These are phyloP conservation scores for Sminthurides aquaticus DNA, from an alignment of 2,888 invertebrate species.

Conservation along the genomic window DNA sequence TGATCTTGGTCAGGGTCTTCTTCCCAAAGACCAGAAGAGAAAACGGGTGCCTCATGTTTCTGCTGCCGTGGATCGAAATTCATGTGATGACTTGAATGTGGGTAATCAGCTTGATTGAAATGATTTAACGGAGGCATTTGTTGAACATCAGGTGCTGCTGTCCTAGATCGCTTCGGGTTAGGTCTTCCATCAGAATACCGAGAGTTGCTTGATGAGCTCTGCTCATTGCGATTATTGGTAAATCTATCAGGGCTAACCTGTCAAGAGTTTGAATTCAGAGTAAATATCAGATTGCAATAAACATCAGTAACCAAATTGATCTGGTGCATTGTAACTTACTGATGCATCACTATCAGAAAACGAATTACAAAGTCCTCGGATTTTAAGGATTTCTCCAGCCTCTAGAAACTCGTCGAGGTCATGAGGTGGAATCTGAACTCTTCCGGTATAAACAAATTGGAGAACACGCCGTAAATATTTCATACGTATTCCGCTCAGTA, in stretches of 20 bases:
- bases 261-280: neutral
- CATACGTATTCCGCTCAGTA: neutral
- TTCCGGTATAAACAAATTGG: neutral
- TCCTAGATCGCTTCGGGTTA: neutral
- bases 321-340: no score
- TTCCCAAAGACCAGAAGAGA: no score
- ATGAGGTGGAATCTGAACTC: neutral
- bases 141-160: neutral
- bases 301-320: no score
- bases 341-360: neutral
- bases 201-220: neutral
- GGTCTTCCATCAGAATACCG: neutral
- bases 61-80: neutral
- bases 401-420: slow-evolving; percentile 3
- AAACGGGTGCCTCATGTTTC: neutral
- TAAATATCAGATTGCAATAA: no score
- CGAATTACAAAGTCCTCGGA: neutral
- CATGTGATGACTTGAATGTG: neutral
- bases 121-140: neutral
- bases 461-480: neutral
- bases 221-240: neutral
- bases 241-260: neutral
- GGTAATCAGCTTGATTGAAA: neutral
- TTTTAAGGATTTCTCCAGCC: neutral
- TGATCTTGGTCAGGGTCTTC: neutral